Percentiles rank a stretch among this genome's conserved stretches.
Conservation (phyloP, 2,888 invertebrate genomes). For the Athalia circularis region DNA sequence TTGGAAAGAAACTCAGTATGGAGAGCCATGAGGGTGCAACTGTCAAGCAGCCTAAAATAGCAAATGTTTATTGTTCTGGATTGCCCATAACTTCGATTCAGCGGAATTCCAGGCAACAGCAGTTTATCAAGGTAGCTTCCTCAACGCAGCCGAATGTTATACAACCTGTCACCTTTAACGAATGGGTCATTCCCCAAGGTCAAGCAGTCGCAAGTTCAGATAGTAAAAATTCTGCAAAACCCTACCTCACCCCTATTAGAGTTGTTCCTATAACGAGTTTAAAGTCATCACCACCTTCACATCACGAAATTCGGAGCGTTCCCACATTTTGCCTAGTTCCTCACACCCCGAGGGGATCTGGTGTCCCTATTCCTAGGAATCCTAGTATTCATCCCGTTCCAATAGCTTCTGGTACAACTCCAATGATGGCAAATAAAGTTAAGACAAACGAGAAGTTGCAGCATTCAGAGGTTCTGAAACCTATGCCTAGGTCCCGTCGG, state of each 20-base stretch:
- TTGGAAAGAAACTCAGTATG: conserved; percentile 49
- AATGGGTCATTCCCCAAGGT: conserved; percentile 46
- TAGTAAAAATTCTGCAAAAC: conserved; percentile 58
- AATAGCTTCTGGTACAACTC: background rate
- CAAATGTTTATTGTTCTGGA: conserved; percentile 36
- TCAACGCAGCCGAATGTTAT: conserved; percentile 41
- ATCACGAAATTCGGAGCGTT: conserved; percentile 67
- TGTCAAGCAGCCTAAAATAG: conserved; percentile 38
- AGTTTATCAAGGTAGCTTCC: conserved; percentile 54
- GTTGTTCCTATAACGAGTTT: conserved; percentile 68
- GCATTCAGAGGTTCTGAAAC: background rate
- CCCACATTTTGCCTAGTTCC: conserved; percentile 69
- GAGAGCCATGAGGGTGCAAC: conserved; percentile 38
- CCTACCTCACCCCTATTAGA: conserved; percentile 65
- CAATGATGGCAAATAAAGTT: background rate
- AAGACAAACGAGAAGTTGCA: conserved; percentile 18
- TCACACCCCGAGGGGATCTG: conserved; percentile 53
- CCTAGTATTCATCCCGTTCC: conserved; percentile 46
- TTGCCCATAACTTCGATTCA: conserved; percentile 7
- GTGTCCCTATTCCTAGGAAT: background rate
- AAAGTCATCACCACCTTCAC: conserved; percentile 65
- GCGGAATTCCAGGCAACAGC: conserved; percentile 38
- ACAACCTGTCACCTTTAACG: conserved; percentile 42
- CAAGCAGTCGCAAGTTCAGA: conserved; percentile 27
- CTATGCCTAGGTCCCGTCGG: conserved; percentile 2